Evolutionary conservation across 2,113 vertebrate species (phyloP).

Genomic region (Emydocephalus ijimae): DNA sequence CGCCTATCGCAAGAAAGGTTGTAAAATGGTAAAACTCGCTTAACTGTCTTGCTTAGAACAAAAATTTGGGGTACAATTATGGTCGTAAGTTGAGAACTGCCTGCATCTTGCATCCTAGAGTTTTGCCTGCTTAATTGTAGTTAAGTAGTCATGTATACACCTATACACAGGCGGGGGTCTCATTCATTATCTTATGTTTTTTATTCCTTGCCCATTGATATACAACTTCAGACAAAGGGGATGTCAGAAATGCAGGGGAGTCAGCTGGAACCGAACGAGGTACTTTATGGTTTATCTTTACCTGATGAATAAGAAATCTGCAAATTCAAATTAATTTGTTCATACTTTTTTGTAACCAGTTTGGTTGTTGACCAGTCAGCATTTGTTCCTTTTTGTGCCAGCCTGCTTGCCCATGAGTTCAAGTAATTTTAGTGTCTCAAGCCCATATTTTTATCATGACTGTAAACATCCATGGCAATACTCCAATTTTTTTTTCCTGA

Average conservation of each 20-base stretch:
- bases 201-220: conserved; percentile 54
- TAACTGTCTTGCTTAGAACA: neutral
- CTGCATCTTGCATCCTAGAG: neutral
- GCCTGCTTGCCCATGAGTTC: neutral
- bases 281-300: conserved; percentile 46
- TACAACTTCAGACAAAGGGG: conserved; percentile 63
- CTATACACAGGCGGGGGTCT: conserved; percentile 30
- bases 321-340: neutral
- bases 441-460: neutral
- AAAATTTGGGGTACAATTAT: neutral
- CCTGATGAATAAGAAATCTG: neutral
- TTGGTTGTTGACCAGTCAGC: neutral
- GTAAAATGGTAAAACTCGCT: neutral
- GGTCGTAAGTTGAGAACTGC: neutral
- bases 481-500: neutral
- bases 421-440: neutral
- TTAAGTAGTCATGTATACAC: conserved; percentile 25
- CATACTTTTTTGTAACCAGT: neutral
- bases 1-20: neutral
- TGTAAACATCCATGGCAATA: neutral
- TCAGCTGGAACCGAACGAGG: conserved; percentile 63
- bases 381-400: conserved; percentile 2
- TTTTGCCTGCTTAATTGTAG: conserved; percentile 30
- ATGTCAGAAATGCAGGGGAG: conserved; percentile 67
- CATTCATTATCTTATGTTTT: conserved; percentile 63